These are phyloP conservation scores for Bucorvus abyssinicus DNA, from an alignment of 2,797 vertebrate species.

Conservation along the genomic window DNA sequence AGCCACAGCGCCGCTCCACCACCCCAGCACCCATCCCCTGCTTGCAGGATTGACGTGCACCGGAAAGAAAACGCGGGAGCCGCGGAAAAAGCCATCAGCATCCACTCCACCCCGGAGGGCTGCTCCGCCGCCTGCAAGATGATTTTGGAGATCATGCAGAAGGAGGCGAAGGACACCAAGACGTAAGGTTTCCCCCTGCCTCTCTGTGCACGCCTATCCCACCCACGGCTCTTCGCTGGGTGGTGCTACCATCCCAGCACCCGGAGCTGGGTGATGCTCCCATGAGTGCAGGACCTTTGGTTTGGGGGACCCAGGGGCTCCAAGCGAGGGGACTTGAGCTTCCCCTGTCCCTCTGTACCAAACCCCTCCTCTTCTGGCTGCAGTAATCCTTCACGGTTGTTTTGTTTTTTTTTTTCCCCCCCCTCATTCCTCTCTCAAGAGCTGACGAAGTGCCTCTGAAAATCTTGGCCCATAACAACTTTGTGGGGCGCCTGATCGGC, in stretches of 20 bases:
- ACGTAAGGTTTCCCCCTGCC: constrained; percentile 76
- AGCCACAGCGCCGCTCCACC: background rate
- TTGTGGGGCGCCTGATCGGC: constrained; percentile 92
- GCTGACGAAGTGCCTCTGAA: constrained; percentile 94
- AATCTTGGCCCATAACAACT: constrained; percentile 95
- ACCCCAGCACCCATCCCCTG: background rate
- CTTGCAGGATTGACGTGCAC: constrained; percentile 89
- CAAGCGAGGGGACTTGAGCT: background rate
- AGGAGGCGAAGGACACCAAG: constrained; percentile 97
- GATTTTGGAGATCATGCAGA: constrained; percentile 97
- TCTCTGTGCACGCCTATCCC: fast-evolving
- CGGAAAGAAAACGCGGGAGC: constrained; percentile 93
- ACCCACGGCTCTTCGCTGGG: fast-evolving
- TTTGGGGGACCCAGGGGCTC: background rate
- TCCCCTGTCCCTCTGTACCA: background rate
- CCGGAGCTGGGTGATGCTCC: fast-evolving
- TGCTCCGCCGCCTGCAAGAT: constrained; percentile 91
- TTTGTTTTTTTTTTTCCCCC: no score
- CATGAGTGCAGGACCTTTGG: fast-evolving
- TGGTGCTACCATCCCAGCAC: fast-evolving
- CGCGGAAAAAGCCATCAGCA: constrained; percentile 94
- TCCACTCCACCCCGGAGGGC: constrained; percentile 93
- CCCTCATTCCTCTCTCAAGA: constrained; percentile 32
- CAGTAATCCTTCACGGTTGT: background rate
- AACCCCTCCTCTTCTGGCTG: background rate